A percentile compares a stretch with the other conserved stretches of the same genome.
phyloP scores from a whole-genome alignment of 2,888 invertebrate genomes.

The Stenotaenia linearis region DNA sequence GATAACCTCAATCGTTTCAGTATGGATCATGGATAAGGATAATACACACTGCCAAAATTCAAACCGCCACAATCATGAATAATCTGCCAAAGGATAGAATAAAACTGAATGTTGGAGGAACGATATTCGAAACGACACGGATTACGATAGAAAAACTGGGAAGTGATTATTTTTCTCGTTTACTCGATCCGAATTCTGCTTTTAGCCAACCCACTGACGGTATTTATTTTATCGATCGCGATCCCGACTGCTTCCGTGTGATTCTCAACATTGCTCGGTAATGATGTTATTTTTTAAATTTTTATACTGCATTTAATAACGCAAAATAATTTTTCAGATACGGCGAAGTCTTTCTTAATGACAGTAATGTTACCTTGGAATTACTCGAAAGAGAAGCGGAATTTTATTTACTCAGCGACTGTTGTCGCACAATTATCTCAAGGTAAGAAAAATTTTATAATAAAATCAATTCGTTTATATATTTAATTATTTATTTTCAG shows the following conservation, averaged over 20 bases:
- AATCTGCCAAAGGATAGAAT: not conserved
- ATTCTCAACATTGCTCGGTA: conserved; percentile 36
- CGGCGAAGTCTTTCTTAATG: conserved; percentile 29
- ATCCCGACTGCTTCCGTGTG: conserved; percentile 36
- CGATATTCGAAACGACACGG: conserved; percentile 35
- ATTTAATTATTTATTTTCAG: not conserved
- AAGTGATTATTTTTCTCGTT: conserved; percentile 33
- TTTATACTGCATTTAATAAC: not conserved
- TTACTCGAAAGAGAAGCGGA: conserved; percentile 34
- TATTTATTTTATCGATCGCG: conserved; percentile 35
- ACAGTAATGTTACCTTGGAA: conserved; percentile 23
- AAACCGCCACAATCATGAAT: not conserved
- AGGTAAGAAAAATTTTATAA: no score
- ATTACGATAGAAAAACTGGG: conserved; percentile 34
- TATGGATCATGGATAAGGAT: not conserved
- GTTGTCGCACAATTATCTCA: not conserved
- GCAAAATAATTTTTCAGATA: conserved; percentile 29
- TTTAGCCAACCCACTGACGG: conserved; percentile 34
- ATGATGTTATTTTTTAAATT: not conserved
- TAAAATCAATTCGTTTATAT: not conserved
- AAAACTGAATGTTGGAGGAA: conserved; percentile 35
- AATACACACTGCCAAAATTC: not conserved
- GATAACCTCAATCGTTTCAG: no score
- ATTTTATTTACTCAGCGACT: conserved; percentile 33
- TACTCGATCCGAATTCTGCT: conserved; percentile 35